Evolutionary conservation across 2,797 vertebrate genomes (phyloP), one percentile per base, ranked within the genome.

Genomic region (Eutrigla gurnardus): DNA sequence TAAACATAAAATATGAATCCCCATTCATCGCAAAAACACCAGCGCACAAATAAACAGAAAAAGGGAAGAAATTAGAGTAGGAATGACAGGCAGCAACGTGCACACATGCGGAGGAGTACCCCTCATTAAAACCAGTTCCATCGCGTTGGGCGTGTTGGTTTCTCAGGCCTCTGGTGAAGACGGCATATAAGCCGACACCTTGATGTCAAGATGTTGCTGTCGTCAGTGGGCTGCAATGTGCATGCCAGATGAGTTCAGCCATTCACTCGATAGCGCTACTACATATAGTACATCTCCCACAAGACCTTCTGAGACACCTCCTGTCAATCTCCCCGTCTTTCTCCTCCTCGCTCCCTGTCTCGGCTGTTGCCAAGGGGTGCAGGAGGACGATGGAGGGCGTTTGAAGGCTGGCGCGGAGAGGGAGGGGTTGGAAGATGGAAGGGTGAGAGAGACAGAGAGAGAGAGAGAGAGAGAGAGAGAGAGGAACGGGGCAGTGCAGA

Each of bases 191-290:
- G 71, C 78, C 65, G 49, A 81, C 75, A 80, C 75, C 59, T 59
- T 43, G 66, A 78, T 81, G 70, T 61, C 13, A 11, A 25, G 68
- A 82, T 73, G 45, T 39, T 2, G 65, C 69, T 78, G 57, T 54
- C 57, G 18, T 75, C 79, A 83, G 67, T 72, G 60, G 52, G 72
- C 70, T 60, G 70, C 71, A 89, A 78, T 88, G 75, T 91, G 84
- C 17, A 3, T 40, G 50, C 90, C 90, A 92, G 80, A 90, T 90
- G 86, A 92, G 80, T 42, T 67, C 3, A 7, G 58, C 32, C 42
- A 6, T 64, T 49, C 32, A 17, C 78, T 71, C 62, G 14, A 39
- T 43, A 74, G 65, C 78, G 17, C 46, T 4, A 36, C 60, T 37
- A 2, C 35, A 62, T 72, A 78, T 70, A 79, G 53, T 69, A 42